A percentile compares a stretch with the other conserved stretches of the same genome.
Conservation (phyloP, 2,888 invertebrate genomes). For the Meiosimyza decipiens region DNA sequence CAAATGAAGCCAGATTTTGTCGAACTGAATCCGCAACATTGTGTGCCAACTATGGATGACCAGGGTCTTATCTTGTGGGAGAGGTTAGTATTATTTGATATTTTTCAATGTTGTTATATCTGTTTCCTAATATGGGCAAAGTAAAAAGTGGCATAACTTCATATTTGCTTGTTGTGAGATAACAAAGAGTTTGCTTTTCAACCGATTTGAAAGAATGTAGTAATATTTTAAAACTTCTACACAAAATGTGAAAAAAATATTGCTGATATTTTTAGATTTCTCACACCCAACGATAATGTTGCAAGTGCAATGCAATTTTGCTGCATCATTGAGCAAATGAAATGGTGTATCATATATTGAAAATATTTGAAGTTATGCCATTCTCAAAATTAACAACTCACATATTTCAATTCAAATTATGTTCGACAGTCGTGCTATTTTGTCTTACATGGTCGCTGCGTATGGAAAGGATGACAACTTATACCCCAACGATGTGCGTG, state of each 20-base stretch:
- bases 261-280: too few relatives aligned
- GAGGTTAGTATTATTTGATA: constrained; percentile 53
- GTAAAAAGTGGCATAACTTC: neutral
- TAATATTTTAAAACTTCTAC: too few relatives aligned
- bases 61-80: constrained; percentile 70
- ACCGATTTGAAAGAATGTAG: too few relatives aligned
- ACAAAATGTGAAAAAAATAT: too few relatives aligned
- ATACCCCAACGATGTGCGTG: constrained; percentile 72
- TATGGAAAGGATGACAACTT: constrained; percentile 73
- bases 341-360: too few relatives aligned
- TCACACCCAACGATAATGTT: too few relatives aligned
- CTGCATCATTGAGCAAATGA: too few relatives aligned
- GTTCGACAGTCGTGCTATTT: constrained; percentile 67
- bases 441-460: constrained; percentile 72
- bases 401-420: neutral
- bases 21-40: constrained; percentile 70
- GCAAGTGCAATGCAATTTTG: too few relatives aligned
- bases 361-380: too few relatives aligned
- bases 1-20: constrained; percentile 73
- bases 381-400: neutral
- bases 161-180: too few relatives aligned
- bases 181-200: too few relatives aligned
- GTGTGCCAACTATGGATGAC: constrained; percentile 71
- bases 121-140: neutral
- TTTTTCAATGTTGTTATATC: neutral